Evolutionary conservation across 1,140 invertebrate genomes (phyloP), one percentile per base, ranked within the genome.

Genomic region (Rhynchophorus ferrugineus): DNA sequence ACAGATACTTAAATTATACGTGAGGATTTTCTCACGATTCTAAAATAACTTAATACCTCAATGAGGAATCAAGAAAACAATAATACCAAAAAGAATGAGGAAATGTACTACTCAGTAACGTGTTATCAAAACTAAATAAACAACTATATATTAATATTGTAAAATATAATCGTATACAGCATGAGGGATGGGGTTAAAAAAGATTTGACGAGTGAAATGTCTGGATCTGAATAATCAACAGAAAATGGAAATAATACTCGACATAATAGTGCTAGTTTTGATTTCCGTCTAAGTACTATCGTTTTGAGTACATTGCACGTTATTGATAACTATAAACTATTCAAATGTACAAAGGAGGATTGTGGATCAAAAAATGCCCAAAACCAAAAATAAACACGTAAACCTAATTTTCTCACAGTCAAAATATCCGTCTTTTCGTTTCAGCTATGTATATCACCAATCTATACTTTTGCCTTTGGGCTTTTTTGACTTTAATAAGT

Each of bases 241-340:
- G n/a, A n/a, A 29, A 11, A 20, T 38, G 19, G n/a, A 36, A 41
- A 42, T 14, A 49, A 19, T 9, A 14, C 39, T 35, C 22, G 24
- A 34, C 8, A 39, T 49, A 38, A 2, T 47, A 47, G 7, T 36
- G 42, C 24, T 52, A 52, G 19, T 54, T 54, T 54, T 54, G 51
- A 54, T 54, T 54, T 41, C 45, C 44, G 42, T 46, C 20, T 41
- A n/a, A 14, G 16, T 55, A 49, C 44, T 42, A 34, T 55, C 7
- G 5, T 14, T 38, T 38, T 54, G 54, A 59, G 44, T 59, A 59
- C 58, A 59, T 59, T 59, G 58, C 58, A 59, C 58, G 44, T 53
- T 56, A 48, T 21, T n/a, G 39, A 44, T 11, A 19, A 29, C 29
- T 34, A 17, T 44, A 44, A 50, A 11, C 9, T 22, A 1, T 14